Evolutionary conservation across 2,797 vertebrate genomes (phyloP), one percentile per base, ranked within the genome.

Genomic region (Halcyon smyrnensis): DNA sequence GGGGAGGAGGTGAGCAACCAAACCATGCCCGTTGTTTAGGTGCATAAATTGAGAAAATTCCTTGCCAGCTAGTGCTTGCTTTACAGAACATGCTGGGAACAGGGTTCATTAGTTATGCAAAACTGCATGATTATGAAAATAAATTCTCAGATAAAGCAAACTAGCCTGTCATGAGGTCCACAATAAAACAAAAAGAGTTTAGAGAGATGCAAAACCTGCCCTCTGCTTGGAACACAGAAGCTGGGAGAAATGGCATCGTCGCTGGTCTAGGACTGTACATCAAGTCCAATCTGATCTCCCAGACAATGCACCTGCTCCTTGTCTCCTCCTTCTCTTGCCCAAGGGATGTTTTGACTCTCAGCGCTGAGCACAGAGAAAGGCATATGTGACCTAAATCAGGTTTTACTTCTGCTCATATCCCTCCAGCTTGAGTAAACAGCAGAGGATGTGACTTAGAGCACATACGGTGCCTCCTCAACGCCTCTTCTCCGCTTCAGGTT

Each of bases 331-430:
- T 59, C 83, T 84, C 59, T 95, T 93, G 96, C 96, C 94, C 86
- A 89, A 50, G 70, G 95, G 89, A 53, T 96, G 81, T 94, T 96
- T 97, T 88, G 77, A 36, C 85, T 96, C 43, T 36, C 3, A 0
- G 24, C 90, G 84, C 43, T 82, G 87, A 84, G 95, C 71, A 85
- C 88, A 95, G 80, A 93, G 96, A 94, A 95, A 90, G 67, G 83
- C 93, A 89, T 93, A 96, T 96, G 96, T 97, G 97, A 97, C 97
- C 95, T 92, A 95, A 92, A 94, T 97, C 97, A 97, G 92, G 96
- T 97, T 96, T 85, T 82, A 59, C 94, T 95, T 87, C 94, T 94
- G 93, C 87, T 94, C 64, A 36, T 70, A 90, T 93, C 96, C 77
- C 77, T 95, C 51, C 82, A 87, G 92, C 86, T 39, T 89, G 93